Base-by-base conservation (phyloP, 2,113 vertebrate species). In the Rutilus rutilus region DNA sequence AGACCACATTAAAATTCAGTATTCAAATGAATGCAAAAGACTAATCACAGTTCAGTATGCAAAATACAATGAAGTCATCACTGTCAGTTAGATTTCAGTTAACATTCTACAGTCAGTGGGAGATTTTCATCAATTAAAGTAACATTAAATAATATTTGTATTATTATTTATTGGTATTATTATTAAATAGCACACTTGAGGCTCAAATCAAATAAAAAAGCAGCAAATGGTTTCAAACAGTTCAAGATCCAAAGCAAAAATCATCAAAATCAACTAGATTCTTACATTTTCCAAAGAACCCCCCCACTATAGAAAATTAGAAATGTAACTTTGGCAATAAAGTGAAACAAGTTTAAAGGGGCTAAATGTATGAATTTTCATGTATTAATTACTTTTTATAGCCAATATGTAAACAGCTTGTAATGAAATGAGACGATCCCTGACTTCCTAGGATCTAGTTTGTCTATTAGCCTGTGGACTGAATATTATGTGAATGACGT, bases 41-140 rank as follows among this genome's bases (percentile, higher is more conserved):
- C 71, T 75, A 47, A 75, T 75, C 12, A 75, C 71, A 47, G 27
- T 15, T 75, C 71, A 25, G 71, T 45, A 75, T 17, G 23, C 42
- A 74, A 25, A 74, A 74, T 47, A 47, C n/a, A 50, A 75, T 47
- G 12, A 75, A 75, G 71, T 47, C 71, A 75, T 75, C 71, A 75
- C 71, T 75, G 71, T 75, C 71, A 27, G 69, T 6, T 42, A 39
- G n/a, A 75, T 25, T 75, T 47, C 11, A 75, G 23, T n/a, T 47
- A 27, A 47, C 42, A 47, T 27, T 75, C 3, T 75, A 74, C 39
- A 75, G 42, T 75, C 42, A 9, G 25, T 25, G 42, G 71, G 12
- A 45, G 11, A 25, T 73, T 45, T 73, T 73, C 10, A n/a, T 5
- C 45, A 39, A 42, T 36, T 6, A 45, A 73, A 23, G 67, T 69